phyloP scores from a whole-genome alignment of 2,113 vertebrate species.

The Jaculus jaculus region DNA sequence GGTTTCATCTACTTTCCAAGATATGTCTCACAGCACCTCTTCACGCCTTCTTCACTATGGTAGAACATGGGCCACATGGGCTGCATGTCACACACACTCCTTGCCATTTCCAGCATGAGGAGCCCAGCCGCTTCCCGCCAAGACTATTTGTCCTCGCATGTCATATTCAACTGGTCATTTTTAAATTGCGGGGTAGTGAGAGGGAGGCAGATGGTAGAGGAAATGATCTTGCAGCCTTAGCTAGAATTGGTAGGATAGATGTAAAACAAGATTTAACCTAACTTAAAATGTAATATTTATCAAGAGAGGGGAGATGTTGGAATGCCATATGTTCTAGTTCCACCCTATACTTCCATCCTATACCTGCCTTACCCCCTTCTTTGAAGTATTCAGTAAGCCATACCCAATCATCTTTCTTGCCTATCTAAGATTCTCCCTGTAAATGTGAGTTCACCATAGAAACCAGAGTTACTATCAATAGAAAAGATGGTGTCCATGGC shows the following conservation, averaged over 20 bases:
- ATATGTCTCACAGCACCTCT: background rate
- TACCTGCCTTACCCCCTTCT: background rate
- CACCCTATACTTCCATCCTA: background rate
- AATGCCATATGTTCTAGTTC: background rate
- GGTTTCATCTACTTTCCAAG: background rate
- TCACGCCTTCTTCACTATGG: background rate
- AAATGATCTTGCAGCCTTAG: background rate
- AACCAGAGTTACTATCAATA: conserved; percentile 63
- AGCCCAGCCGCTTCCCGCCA: background rate
- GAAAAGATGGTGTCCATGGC: conserved; percentile 69
- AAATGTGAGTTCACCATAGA: conserved; percentile 62
- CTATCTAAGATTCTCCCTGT: conserved; percentile 31
- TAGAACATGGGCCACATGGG: background rate
- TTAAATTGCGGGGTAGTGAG: background rate
- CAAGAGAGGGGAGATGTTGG: background rate
- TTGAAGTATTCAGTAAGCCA: conserved; percentile 13
- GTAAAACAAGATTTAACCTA: conserved; percentile 18
- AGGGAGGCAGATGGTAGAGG: background rate
- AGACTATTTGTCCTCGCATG: background rate
- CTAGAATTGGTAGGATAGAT: background rate
- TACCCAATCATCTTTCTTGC: background rate
- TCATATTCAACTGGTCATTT: background rate
- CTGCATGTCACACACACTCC: background rate
- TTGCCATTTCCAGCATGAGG: background rate
- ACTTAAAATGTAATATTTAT: background rate